Conservation (phyloP, 2,113 vertebrate genomes). For the Paraplagusia blochii region DNA sequence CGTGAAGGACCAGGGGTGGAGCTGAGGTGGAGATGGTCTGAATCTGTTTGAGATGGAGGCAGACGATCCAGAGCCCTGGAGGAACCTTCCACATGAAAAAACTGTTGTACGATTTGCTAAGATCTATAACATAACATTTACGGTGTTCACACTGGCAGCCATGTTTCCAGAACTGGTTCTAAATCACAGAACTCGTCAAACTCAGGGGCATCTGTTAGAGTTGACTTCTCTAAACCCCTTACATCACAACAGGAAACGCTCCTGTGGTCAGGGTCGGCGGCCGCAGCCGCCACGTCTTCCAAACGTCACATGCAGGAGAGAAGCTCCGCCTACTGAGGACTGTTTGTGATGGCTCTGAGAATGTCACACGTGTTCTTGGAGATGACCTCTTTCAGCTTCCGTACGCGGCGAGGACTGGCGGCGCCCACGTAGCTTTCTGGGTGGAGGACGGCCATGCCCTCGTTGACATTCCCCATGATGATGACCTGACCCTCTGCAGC, state of each 20-base stretch:
- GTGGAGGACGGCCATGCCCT: constrained; percentile 90
- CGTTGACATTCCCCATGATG: constrained; percentile 90
- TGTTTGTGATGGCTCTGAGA: constrained; percentile 86
- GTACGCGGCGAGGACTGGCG: constrained; percentile 82
- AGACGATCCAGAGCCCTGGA: no score
- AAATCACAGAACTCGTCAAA: no score
- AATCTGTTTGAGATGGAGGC: no score
- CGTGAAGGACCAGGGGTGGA: no score
- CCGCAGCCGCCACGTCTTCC: not conserved
- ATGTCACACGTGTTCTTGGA: constrained; percentile 95
- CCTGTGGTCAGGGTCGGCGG: not conserved
- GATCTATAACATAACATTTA: no score
- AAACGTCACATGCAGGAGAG: not conserved
- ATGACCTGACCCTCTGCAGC: constrained; percentile 85
- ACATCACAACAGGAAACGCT: constrained; percentile 6
- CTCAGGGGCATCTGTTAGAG: no score
- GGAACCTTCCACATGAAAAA: no score
- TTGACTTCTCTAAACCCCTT: not conserved
- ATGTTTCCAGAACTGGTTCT: not conserved
- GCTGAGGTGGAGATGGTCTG: no score
- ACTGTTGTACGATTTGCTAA: no score
- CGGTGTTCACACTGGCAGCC: not conserved
- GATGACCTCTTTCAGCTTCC: constrained; percentile 89
- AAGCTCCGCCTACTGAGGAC: constrained; percentile 73
- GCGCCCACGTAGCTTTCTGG: constrained; percentile 89